Conservation (phyloP, 2,113 vertebrate species). For the Pollachius pollachius region DNA sequence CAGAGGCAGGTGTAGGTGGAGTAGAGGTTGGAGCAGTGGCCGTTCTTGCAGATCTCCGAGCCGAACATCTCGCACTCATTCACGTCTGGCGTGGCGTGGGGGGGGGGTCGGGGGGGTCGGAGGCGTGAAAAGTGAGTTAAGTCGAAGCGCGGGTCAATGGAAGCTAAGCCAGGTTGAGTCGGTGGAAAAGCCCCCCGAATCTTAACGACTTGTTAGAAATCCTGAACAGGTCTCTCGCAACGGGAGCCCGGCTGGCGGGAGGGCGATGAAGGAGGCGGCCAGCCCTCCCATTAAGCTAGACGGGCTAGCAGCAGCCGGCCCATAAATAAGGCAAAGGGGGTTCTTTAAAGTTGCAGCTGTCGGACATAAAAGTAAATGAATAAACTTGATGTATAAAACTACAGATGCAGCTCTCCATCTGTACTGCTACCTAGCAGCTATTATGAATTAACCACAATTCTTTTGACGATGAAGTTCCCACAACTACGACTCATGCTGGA, state of each 20-base stretch:
- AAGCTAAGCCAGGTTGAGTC: neutral
- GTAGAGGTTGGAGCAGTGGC: conserved; percentile 67
- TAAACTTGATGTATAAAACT: no score
- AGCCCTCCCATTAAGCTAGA: conserved; percentile 7
- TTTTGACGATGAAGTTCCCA: no score
- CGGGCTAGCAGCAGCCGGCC: conserved; percentile 7
- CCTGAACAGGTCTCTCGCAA: conserved; percentile 3
- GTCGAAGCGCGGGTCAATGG: neutral
- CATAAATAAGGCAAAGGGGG: conserved; percentile 25
- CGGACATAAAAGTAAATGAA: conserved; percentile 28
- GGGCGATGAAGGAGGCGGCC: conserved; percentile 29
- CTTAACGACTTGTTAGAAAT: neutral
- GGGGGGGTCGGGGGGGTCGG: no score
- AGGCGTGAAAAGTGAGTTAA: neutral
- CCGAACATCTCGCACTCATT: conserved; percentile 78
- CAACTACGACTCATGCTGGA: no score
- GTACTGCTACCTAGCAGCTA: no score
- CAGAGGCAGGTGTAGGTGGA: conserved; percentile 72
- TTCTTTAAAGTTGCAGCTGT: conserved; percentile 22
- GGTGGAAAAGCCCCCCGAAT: neutral
- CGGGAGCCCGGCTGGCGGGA: conserved; percentile 5
- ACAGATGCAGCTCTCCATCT: no score
- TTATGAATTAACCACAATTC: no score
- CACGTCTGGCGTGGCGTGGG: conserved; percentile 58
- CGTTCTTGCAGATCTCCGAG: conserved; percentile 75